Conservation (phyloP, 1,140 invertebrate genomes). For the Caerostris darwini region DNA sequence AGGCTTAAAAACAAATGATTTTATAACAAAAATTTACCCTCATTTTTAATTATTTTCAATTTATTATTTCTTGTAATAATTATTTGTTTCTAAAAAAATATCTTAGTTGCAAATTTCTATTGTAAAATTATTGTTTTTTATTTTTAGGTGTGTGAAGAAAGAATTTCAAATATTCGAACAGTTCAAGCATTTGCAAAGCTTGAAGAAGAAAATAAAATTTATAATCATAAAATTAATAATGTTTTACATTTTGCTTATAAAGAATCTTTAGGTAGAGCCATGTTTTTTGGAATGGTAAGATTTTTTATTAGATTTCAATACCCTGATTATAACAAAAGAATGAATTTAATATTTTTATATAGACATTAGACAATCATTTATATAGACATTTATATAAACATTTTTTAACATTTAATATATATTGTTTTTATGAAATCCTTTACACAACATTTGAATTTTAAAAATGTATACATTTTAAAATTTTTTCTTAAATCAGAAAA, state of each 20-base stretch:
- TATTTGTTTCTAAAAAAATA: no score
- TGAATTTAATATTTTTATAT: neutral
- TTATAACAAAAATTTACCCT: neutral
- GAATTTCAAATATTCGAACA: slow-evolving; percentile 95
- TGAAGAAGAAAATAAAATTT: slow-evolving; percentile 87
- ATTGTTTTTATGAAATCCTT: neutral
- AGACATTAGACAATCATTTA: no score
- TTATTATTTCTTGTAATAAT: no score
- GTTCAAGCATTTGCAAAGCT: slow-evolving; percentile 96
- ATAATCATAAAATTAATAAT: slow-evolving; percentile 87
- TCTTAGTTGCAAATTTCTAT: no score
- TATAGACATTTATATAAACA: no score
- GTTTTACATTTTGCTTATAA: slow-evolving; percentile 91
- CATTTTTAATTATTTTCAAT: no score
- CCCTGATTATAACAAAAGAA: neutral
- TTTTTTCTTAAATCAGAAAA: no score
- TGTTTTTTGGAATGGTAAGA: slow-evolving; percentile 95
- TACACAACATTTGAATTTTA: no score
- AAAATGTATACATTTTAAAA: no score
- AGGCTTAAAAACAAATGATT: no score
- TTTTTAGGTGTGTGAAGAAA: slow-evolving; percentile 90
- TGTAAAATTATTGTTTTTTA: slow-evolving; percentile 64
- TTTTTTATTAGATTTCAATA: neutral
- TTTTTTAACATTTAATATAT: no score
- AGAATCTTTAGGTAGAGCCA: slow-evolving; percentile 91